Evolutionary conservation across 2,113 vertebrate genomes (phyloP), one percentile per base, ranked within the genome.

Genomic region (Struthidea cinerea): DNA sequence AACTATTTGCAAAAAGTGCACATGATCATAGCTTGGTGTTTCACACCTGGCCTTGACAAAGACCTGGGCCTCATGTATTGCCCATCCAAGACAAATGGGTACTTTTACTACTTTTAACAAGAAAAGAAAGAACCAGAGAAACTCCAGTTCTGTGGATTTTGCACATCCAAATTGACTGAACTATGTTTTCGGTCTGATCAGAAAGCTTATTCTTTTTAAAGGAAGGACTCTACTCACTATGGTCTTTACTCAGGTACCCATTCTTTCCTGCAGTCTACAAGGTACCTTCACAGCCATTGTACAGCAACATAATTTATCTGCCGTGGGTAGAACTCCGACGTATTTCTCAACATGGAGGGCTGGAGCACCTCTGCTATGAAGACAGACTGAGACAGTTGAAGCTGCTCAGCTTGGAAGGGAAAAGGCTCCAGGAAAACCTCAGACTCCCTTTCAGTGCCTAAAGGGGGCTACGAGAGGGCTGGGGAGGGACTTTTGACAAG

Each of bases 41-140:
- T 56, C 39, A 30, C 10, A 3, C 11, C 4, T 8, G 42, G 16
- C 28, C 41, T 59, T 16, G 41, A 37, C 22, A 61, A 65, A 68
- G 0, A 0, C 49, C 7, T 13, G 16, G 13, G 19, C 10, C 3
- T 49, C 17, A 2, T 6, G 9, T 44, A 20, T 18, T 39, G 8
- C 27, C 17, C 16, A 9, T 28, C 17, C 10, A 49, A 61, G 14
- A 52, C 24, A 30, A 74, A 56, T 1, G 35, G 18, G 27, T 22
- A n/a, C 41, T 47, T 14, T 4, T 13, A 22, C 11, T 27, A 13
- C 8, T 28, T 77, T 42, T 27, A 53, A 28, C 3, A 30, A 32
- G 32, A 7, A 60, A 77, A 46, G 10, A 42, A 23, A 56, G 11
- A 63, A 67, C 2, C 2, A 41, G 5, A 67, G 13, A 41, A 68